Evolutionary conservation across 2,113 vertebrate species (phyloP).

Genomic region (Gobiocypris rarus): DNA sequence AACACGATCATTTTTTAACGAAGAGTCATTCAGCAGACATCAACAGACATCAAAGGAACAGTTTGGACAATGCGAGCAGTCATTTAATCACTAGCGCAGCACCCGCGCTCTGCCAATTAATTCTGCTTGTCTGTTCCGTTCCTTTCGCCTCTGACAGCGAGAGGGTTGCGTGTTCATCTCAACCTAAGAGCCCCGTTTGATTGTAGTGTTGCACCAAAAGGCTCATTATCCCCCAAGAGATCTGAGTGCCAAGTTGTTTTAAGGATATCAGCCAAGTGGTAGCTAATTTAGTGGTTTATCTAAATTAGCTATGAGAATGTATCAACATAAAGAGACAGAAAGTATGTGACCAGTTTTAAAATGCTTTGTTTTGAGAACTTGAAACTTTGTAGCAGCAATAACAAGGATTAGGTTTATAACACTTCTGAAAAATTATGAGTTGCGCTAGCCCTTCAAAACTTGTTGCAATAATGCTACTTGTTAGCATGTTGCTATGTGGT

Average conservation of each 20-base stretch:
- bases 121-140: slow-evolving; percentile 50
- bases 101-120: slow-evolving; percentile 42
- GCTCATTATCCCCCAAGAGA: neutral
- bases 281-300: slow-evolving; percentile 5
- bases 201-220: slow-evolving; percentile 11
- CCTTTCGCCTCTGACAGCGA: neutral
- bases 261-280: neutral
- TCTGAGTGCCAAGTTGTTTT: slow-evolving; percentile 5
- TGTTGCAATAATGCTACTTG: neutral
- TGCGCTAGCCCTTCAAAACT: neutral
- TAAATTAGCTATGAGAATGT: neutral
- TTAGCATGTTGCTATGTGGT: neutral
- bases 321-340: neutral
- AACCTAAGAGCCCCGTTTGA: slow-evolving; percentile 2
- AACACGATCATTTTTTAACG: slow-evolving; percentile 56
- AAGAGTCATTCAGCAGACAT: slow-evolving; percentile 50
- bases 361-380: neutral
- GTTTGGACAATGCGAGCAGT: slow-evolving; percentile 43
- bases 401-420: neutral
- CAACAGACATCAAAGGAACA: slow-evolving; percentile 44
- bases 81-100: slow-evolving; percentile 54
- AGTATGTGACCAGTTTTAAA: neutral
- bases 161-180: neutral
- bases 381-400: neutral
- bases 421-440: neutral